Evolutionary conservation across 1,140 invertebrate species (phyloP).

Genomic region (Hycleus phaleratus): DNA sequence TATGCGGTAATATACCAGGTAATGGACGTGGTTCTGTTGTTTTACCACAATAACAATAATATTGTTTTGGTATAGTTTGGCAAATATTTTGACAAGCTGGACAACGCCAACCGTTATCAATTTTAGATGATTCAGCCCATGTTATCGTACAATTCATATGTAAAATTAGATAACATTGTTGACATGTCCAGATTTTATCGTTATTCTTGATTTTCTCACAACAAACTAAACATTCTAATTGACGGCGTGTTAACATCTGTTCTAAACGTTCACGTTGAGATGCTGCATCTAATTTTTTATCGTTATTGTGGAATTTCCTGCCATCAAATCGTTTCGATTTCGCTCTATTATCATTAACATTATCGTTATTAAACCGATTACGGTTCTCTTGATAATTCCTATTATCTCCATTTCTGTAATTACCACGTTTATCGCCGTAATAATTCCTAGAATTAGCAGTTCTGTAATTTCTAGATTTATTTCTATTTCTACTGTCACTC

Average conservation of each 20-base stretch:
- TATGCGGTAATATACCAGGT: constrained; percentile 71
- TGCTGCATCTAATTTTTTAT: constrained; percentile 27
- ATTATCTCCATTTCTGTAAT: constrained; percentile 9
- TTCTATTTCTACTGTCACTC: background rate
- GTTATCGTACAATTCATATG: constrained; percentile 85
- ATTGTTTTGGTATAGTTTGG: constrained; percentile 59
- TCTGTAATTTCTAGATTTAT: background rate
- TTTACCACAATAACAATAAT: constrained; percentile 81
- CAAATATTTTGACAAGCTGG: constrained; percentile 80
- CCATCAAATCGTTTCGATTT: no score
- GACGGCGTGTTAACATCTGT: constrained; percentile 67
- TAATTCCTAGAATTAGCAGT: constrained; percentile 4
- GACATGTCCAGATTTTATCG: constrained; percentile 82
- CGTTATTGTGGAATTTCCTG: background rate
- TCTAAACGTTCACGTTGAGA: constrained; percentile 71
- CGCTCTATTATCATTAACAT: no score
- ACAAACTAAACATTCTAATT: constrained; percentile 88
- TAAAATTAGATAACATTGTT: constrained; percentile 83
- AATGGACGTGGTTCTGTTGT: constrained; percentile 49
- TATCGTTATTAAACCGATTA: no score
- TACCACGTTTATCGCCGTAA: background rate
- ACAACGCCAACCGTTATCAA: constrained; percentile 81
- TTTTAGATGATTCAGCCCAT: constrained; percentile 78
- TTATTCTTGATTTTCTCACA: constrained; percentile 73
- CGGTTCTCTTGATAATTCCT: background rate